Evolutionary conservation across 2,888 invertebrate species (phyloP), one percentile per base, ranked within the genome.

Genomic region (Camptogramma bilineatum): DNA sequence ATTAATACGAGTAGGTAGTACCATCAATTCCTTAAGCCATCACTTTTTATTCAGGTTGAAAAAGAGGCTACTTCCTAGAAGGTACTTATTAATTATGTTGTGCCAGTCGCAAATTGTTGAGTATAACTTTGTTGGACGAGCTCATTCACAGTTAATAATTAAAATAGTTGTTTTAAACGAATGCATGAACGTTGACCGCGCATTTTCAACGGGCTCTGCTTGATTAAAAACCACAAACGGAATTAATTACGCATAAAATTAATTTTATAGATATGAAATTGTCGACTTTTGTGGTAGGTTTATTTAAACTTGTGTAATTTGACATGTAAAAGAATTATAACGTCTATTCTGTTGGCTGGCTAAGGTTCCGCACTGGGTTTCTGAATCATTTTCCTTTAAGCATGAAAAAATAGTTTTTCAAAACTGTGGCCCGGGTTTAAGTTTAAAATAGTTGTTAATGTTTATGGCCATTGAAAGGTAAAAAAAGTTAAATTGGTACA

Each of bases 131-230:
- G 73, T 31, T 19, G 44, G 24, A 73, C 68, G 73, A 79, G 79
- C 81, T 79, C 78, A 76, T 81, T 80, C 72, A 70, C 74, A 72
- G 73, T 83, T 81, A 80, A 88, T 88, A 86, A 85, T 88, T 86
- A 80, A 87, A 85, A 87, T 83, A 79, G 79, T 84, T 80, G 73
- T 80, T 78, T 82, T 82, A 81, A 80, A 81, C 78, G 74, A 75
- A 83, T 82, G 79, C 78, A 81, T 78, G 78, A 73, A 77, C 73
- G 75, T 75, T 79, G 80, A 85, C 85, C 85, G 81, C 85, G 81
- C 81, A 83, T 84, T 84, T 85, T 82, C 79, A 77, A 77, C 76
- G 77, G 73, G 78, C 78, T 78, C 70, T 69, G 82, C 79, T 84
- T 84, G 80, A 87, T 85, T 84, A 83, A 84, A 85, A 81, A 74